Evolutionary conservation across 2,113 vertebrate genomes (phyloP), one percentile per base, ranked within the genome.

Genomic region (Chaetodon auriga): DNA sequence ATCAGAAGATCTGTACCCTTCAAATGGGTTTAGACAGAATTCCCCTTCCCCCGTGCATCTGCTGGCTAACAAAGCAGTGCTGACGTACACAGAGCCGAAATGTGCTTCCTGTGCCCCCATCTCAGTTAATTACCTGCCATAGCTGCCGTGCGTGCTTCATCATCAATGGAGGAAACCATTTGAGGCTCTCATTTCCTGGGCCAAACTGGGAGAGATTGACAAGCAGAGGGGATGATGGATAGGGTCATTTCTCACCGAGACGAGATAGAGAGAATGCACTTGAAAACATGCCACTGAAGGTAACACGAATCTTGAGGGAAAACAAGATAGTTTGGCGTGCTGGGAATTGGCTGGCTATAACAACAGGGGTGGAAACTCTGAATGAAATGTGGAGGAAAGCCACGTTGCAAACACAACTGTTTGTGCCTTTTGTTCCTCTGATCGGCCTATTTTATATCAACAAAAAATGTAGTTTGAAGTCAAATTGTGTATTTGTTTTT

Each of bases 131-230:
- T 82, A 85, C 75, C 74, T 78, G 57, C 61, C 79, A 53, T 68
- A 30, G 78, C 87, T 70, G 82, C 76, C 0, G 11, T 36, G 43
- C 15, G 7, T 11, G 69, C 82, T 85, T 80, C 78, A 81, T 88
- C 91, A 85, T 83, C 74, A 80, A 13, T 21, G 79, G 21, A 87
- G 87, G 86, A 88, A 81, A 78, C 68, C 62, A 13, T 84, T 13
- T 78, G 84, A 88, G 75, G 83, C 68, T 72, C 75, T 88, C 70
- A 68, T 90, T 88, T 92, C 87, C 87, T 85, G 79, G 18, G 6
- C 82, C 54, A 55, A 58, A n/a, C 55, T 54, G 74, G 9, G 43
- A 38, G 69, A 80, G 78, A 83, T 57, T 84, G 87, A 79, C 86
- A 63, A 71, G 84, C 65, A 36, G 78, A 15, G 36, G 53, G 48